Conservation (phyloP, 2,888 invertebrate species). For the Mesorhabditis belari region DNA sequence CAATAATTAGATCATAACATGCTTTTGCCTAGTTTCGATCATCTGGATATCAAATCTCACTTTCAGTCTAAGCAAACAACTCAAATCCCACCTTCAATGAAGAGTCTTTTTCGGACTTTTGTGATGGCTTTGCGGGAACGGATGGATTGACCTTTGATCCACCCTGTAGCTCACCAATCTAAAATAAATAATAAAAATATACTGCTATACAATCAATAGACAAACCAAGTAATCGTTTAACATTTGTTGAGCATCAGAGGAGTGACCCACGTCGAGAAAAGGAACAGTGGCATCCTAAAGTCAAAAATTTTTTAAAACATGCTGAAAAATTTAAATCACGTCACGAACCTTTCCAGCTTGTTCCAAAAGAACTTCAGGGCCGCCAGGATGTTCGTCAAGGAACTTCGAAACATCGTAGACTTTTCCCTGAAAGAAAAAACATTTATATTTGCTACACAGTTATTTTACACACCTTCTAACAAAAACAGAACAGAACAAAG, state of each 20-base stretch:
- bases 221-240: conserved; percentile 86
- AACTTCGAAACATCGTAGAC: neutral
- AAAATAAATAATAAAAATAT: neutral
- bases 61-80: too few species aligned
- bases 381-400: neutral
- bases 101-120: neutral
- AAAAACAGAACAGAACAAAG: too few species aligned
- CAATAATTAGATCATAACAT: too few species aligned
- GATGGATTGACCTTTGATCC: neutral
- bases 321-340: too few species aligned
- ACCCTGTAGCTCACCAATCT: neutral
- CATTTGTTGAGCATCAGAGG: conserved; percentile 86
- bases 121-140: neutral
- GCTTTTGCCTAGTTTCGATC: too few species aligned
- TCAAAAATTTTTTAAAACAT: conserved; percentile 5
- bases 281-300: conserved; percentile 75
- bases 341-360: neutral
- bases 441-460: too few species aligned
- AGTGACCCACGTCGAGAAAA: conserved; percentile 98
- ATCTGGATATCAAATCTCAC: too few species aligned
- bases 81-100: neutral
- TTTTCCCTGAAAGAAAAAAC: neutral
- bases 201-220: neutral
- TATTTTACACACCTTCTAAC: too few species aligned
- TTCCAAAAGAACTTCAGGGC: neutral